Conservation (phyloP, 2,797 vertebrate species). For the Parauchenoglanis punctatus region DNA sequence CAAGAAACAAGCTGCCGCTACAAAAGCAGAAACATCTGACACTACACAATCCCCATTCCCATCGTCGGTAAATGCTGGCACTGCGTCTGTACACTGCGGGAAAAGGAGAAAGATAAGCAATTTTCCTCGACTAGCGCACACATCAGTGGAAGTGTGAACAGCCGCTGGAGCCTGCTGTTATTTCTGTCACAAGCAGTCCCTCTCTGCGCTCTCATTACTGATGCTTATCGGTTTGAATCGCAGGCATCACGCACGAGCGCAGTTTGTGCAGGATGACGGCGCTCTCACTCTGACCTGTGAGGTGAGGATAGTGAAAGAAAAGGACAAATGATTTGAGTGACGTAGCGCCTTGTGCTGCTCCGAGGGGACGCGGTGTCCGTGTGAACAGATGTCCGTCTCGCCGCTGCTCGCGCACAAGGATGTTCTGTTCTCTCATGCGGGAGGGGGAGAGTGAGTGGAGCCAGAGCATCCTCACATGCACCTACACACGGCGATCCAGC, state of each 20-base stretch:
- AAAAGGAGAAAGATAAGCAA: constrained; percentile 31
- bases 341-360: constrained; percentile 72
- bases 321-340: constrained; percentile 68
- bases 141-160: not conserved
- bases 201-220: not conserved
- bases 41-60: not conserved
- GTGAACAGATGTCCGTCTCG: constrained; percentile 75
- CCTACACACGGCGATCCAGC: constrained; percentile 46
- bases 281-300: constrained; percentile 11
- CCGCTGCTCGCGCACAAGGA: constrained; percentile 61
- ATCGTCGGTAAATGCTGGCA: constrained; percentile 58
- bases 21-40: not conserved
- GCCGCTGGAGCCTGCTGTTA: not conserved
- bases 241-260: constrained; percentile 50
- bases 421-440: constrained; percentile 50
- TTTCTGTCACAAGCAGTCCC: not conserved
- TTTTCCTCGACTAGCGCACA: constrained; percentile 25
- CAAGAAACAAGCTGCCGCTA: not conserved
- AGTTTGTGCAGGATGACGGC: constrained; percentile 5
- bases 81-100: constrained; percentile 79
- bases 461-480: constrained; percentile 64
- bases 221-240: constrained; percentile 26
- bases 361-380: constrained; percentile 55
- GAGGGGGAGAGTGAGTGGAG: constrained; percentile 58
- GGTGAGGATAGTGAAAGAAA: not conserved